Base-by-base conservation (phyloP, 2,113 vertebrate species). In the Barbus barbus region DNA sequence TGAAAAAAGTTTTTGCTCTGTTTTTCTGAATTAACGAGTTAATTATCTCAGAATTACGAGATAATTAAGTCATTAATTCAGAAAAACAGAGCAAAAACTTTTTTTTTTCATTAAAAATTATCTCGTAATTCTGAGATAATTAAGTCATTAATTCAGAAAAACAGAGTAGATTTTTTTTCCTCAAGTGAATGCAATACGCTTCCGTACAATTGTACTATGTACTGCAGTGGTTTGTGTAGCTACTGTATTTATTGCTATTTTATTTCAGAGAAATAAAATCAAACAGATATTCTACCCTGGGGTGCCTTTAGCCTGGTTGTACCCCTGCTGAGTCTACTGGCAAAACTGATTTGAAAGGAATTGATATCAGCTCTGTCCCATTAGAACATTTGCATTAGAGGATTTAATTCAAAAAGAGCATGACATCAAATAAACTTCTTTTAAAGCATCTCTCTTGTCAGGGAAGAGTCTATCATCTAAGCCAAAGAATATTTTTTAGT, bases 391-490 rank as follows among this genome's bases (percentile, higher is more conserved):
- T 77, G 48, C 20, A 77, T 33, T 77, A 13, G 28, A 44, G 61
- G 14, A 44, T 63, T 26, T 44, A 61, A 41, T 78, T 79, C 56
- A 63, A 38, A 78, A 60, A 61, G 77, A 79, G 36, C n/a, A 38
- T 63, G 36, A 44, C 56, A 79, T 61, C 4, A 79, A 61, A 79
- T 79, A 78, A 44, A 24, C 58, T 63, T 78, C 7, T 16, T 78
- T 41, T 61, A 63, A 78, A 78, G 36, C 31, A 36, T 56, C 9
- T 38, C 31, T 38, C 31, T 58, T 78, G 51, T 78, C 31, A 61
- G 14, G 24, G 8, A 78, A 18, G 8, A 61, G 56, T 44, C 48
- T 38, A 22, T 65, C 5, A 48, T 48, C 60, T 48, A 28, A 67
- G n/a, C 78, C 26, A 44, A 65, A 65, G 3, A 18, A 78, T 65